These are phyloP conservation scores for Hyperoplus immaculatus DNA, from an alignment of 2,797 vertebrate genomes.

Conservation along the genomic window DNA sequence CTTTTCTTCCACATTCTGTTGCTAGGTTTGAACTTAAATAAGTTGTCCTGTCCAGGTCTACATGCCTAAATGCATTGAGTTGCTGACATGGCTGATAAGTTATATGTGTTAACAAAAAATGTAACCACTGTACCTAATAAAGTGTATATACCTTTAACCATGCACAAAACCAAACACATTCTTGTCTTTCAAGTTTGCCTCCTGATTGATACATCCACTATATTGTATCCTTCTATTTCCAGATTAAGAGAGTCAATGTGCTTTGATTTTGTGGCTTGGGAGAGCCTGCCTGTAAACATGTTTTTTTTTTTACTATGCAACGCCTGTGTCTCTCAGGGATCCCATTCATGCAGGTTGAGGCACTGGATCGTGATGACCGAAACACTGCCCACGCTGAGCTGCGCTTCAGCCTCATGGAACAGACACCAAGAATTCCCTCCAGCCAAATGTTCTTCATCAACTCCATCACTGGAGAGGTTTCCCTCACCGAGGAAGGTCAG, in stretches of 20 bases:
- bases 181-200: neutral
- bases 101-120: no score
- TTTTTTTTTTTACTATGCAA: constrained; percentile 6
- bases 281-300: neutral
- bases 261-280: neutral
- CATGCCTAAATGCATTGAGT: no score
- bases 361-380: constrained; percentile 83
- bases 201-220: neutral
- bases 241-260: neutral
- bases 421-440: constrained; percentile 85
- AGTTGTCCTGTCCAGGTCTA: no score
- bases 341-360: constrained; percentile 87
- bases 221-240: neutral
- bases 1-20: no score
- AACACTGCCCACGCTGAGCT: constrained; percentile 87
- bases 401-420: constrained; percentile 85
- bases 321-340: constrained; percentile 70
- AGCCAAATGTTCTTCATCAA: constrained; percentile 86
- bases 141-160: neutral
- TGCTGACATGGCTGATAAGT: no score
- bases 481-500: constrained; percentile 88
- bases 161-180: neutral
- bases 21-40: no score
- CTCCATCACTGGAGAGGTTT: constrained; percentile 81
- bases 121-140: no score